A percentile compares a stretch with the other conserved stretches of the same genome.
Conservation (phyloP, 2,113 vertebrate genomes). For the Heloderma charlesbogerti region DNA sequence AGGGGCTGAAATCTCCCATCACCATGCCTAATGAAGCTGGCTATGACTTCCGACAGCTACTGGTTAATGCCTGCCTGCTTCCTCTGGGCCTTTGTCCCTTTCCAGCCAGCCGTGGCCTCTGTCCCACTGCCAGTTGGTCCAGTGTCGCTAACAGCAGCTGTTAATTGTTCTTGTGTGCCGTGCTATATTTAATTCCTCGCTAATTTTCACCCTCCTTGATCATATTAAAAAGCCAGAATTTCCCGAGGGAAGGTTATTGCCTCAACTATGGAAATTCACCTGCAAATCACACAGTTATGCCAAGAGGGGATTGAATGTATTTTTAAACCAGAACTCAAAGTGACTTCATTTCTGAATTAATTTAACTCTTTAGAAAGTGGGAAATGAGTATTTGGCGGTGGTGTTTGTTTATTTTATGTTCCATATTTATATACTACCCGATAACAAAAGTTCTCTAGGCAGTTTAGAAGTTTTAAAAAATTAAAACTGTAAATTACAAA, state of each 20-base stretch:
- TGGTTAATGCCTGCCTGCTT: background rate
- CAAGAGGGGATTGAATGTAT: constrained; percentile 63
- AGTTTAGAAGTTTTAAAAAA: background rate
- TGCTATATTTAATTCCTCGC: constrained; percentile 71
- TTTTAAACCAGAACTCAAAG: constrained; percentile 73
- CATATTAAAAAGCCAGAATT: constrained; percentile 73
- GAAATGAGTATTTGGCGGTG: background rate
- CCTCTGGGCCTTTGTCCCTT: constrained; percentile 40
- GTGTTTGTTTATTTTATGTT: background rate
- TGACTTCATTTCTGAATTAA: background rate
- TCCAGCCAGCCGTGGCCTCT: background rate
- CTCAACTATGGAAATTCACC: constrained; percentile 72
- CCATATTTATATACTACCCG: background rate
- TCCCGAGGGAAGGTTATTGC: constrained; percentile 72
- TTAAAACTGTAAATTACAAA: background rate
- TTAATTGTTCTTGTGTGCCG: constrained; percentile 68
- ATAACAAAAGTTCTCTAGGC: too few relatives aligned
- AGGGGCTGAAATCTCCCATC: background rate
- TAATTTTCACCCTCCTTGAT: constrained; percentile 76
- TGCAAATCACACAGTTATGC: constrained; percentile 45
- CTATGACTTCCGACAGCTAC: background rate
- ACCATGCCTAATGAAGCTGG: background rate
- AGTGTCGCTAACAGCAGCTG: constrained; percentile 49
- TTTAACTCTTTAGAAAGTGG: constrained; percentile 48
- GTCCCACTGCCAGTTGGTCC: constrained; percentile 53